Evolutionary conservation across 1,140 invertebrate species (phyloP), one percentile per base, ranked within the genome.

Genomic region (Andrena cerasifolii): DNA sequence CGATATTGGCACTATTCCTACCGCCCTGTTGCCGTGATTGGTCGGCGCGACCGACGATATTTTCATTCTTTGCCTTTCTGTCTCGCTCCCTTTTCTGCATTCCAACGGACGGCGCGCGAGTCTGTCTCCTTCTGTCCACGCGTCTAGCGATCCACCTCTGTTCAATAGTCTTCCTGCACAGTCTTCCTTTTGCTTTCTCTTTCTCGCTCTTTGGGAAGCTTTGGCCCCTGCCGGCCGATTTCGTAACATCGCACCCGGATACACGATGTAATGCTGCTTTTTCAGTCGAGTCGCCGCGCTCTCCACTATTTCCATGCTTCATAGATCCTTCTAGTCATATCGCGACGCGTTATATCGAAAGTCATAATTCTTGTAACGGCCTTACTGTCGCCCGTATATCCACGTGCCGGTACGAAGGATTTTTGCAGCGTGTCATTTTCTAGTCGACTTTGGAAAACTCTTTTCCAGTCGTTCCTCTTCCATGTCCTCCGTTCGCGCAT

Each of bases 1-100:
- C 63, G 45, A 63, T 45, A 82, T 77, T 63, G 62, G 74, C 68
- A 74, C 26, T 51, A 78, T 74, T 74, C 71, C 63, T 56, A 31
- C n/a, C 6, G 56, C 49, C 47, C 33, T 26, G 16, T 43, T 31
- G 10, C n/a, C 33, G 8, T 21, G 33, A 7, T 53, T 43, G 43
- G 26, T 51, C 3, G 33, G 51, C 61, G 21, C 54, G 33, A 54
- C 24, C 28, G 4, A 36, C 28, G 51, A 43, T 40, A 40, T 63
- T 63, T 53, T 74, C 61, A 66, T 68, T 68, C 33, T 61, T 43
- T 59, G 47, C 24, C 26, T 74, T 26, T 63, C 7, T 59, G 18
- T 58, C 26, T 1, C 45, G 45, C 36, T 66, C 31, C 72, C 65
- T 40, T 58, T 51, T 58, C 43, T 53, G 33, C 28, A 49, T 36